Conservation (phyloP, 2,888 invertebrate species). For the Cryptophagus acutangulus region DNA sequence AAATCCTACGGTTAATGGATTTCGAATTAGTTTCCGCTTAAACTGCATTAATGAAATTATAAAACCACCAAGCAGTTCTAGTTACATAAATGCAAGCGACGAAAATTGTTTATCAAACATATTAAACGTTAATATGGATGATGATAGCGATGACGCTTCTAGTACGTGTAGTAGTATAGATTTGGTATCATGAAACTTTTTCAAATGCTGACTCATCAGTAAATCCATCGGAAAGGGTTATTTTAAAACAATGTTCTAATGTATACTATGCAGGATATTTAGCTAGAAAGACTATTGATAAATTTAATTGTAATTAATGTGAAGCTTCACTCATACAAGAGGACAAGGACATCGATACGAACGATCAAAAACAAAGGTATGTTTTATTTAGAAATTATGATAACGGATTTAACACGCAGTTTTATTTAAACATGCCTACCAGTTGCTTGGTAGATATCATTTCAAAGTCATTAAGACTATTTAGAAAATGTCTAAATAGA, state of each 20-base stretch:
- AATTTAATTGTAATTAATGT: slow-evolving; percentile 20
- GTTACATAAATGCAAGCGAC: slow-evolving; percentile 11
- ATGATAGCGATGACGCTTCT: not conserved
- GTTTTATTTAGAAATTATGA: too few species aligned
- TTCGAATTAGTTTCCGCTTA: slow-evolving; percentile 19
- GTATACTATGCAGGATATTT: slow-evolving; percentile 28
- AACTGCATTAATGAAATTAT: slow-evolving; percentile 17
- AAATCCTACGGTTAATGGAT: slow-evolving; percentile 20
- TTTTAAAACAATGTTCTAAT: slow-evolving; percentile 20
- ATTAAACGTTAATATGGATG: not conserved
- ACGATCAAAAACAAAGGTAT: too few species aligned
- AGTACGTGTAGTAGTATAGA: not conserved
- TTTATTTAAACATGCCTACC: too few species aligned
- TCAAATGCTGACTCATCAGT: not conserved
- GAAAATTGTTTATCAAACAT: slow-evolving; percentile 7
- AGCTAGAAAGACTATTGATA: slow-evolving; percentile 17
- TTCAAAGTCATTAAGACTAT: too few species aligned
- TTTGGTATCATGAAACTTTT: too few species aligned
- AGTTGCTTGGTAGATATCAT: too few species aligned
- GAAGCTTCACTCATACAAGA: too few species aligned
- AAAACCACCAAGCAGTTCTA: slow-evolving; percentile 4
- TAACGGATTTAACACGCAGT: too few species aligned
- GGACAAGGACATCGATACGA: too few species aligned
- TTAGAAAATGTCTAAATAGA: too few species aligned
- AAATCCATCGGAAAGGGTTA: not conserved